These are phyloP conservation scores for Chrysolina oricalcia DNA, from an alignment of 2,888 invertebrate species.

Conservation along the genomic window DNA sequence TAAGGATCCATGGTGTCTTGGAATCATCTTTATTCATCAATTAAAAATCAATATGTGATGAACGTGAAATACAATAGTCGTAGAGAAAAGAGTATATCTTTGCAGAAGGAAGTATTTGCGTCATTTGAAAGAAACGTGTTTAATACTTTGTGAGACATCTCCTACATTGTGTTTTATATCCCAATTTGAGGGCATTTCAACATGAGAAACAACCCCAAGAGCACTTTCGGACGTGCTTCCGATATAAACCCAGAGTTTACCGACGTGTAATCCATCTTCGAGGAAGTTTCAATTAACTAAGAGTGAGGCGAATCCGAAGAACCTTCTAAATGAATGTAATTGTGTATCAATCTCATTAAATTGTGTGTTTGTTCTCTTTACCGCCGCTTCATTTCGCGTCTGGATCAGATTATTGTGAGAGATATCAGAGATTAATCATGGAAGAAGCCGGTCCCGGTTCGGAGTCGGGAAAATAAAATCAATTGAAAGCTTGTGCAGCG, in stretches of 20 bases:
- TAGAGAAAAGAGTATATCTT: no score
- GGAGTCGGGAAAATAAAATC: no score
- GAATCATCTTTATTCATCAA: no score
- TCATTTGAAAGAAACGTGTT: background rate
- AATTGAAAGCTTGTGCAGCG: no score
- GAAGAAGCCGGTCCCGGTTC: background rate
- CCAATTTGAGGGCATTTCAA: background rate
- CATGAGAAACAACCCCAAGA: constrained; percentile 1
- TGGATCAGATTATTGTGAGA: background rate
- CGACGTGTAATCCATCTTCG: background rate
- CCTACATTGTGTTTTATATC: background rate
- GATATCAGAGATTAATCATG: background rate
- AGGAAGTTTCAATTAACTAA: constrained; percentile 7
- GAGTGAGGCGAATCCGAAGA: background rate
- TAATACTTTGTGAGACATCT: background rate
- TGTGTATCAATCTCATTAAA: background rate
- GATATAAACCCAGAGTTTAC: constrained; percentile 4
- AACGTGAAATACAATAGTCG: no score
- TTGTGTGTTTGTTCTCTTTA: background rate
- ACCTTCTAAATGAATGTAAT: background rate
- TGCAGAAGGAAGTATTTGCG: no score
- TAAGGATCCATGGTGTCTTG: no score
- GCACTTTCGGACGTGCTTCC: background rate
- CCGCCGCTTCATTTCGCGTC: background rate
- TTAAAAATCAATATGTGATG: no score